Conservation (phyloP, 1,140 invertebrate species). For the Drosophila melanogaster region DNA sequence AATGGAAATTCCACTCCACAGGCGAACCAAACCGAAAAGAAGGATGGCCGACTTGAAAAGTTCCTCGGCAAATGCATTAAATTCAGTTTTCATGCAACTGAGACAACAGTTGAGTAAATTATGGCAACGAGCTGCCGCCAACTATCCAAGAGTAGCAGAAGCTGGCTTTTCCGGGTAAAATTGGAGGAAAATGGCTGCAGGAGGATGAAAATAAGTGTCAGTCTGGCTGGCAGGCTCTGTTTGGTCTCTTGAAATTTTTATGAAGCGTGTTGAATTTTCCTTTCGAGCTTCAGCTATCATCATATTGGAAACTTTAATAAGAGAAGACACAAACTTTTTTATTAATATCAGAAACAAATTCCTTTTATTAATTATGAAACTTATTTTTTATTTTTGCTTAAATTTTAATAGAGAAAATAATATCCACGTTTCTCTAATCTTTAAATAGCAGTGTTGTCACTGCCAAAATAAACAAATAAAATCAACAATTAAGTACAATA, state of each 20-base stretch:
- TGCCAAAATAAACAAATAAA: no score
- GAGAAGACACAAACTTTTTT: background rate
- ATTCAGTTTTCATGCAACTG: slow-evolving; percentile 81
- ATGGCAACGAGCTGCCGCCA: slow-evolving; percentile 67
- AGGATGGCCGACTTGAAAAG: slow-evolving; percentile 54
- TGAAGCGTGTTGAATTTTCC: slow-evolving; percentile 48
- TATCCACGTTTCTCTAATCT: no score
- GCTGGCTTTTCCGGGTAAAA: slow-evolving; percentile 9
- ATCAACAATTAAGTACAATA: no score
- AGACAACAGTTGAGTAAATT: slow-evolving; percentile 82
- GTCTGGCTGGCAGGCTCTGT: slow-evolving; percentile 38
- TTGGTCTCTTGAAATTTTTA: slow-evolving; percentile 71
- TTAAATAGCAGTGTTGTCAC: no score
- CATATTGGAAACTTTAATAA: slow-evolving; percentile 23
- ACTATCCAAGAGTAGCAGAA: slow-evolving; percentile 42
- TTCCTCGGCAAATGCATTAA: slow-evolving; percentile 74
- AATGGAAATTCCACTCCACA: slow-evolving; percentile 25
- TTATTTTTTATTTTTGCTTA: background rate
- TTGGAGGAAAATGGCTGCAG: slow-evolving; percentile 1
- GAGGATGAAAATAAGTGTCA: slow-evolving; percentile 27
- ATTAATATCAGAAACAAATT: background rate
- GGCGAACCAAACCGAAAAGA: slow-evolving; percentile 3
- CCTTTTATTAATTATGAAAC: background rate
- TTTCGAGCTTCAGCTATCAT: background rate
- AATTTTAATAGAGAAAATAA: no score